These are phyloP conservation scores for Napeogenes inachia DNA, from an alignment of 2,888 invertebrate species.

Conservation along the genomic window DNA sequence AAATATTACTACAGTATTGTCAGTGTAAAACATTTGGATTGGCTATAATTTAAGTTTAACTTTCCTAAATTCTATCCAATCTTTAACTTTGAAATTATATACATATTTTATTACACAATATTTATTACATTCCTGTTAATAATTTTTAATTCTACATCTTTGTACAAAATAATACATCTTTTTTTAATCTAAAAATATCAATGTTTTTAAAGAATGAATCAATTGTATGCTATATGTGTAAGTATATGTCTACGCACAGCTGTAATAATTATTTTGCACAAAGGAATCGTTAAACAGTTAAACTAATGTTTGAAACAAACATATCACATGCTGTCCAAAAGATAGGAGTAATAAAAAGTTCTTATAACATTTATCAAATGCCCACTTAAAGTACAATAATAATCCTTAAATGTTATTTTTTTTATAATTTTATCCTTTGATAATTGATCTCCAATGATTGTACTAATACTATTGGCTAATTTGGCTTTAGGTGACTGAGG, in stretches of 20 bases:
- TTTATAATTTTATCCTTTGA: conserved; percentile 62
- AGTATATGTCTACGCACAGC: no score
- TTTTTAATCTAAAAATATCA: no score
- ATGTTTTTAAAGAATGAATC: no score
- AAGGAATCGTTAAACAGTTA: no score
- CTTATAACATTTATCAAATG: conserved; percentile 72
- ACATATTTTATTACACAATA: no score
- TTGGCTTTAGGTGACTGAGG: conserved; percentile 48
- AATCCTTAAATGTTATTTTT: conserved; percentile 52
- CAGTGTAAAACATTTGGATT: background rate
- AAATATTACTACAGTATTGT: background rate
- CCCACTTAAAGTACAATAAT: conserved; percentile 64
- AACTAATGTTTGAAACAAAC: conserved; percentile 9
- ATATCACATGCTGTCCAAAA: conserved; percentile 20
- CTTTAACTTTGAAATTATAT: no score
- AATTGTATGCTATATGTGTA: background rate
- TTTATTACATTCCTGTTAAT: no score
- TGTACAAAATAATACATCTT: no score
- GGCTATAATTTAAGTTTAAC: no score
- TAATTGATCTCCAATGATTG: conserved; percentile 63
- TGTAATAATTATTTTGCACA: no score
- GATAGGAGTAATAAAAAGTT: conserved; percentile 27
- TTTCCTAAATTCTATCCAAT: no score
- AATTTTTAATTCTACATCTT: no score
- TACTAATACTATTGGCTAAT: conserved; percentile 47